Evolutionary conservation across 2,113 vertebrate genomes (phyloP).

Genomic region (Tretioscincus oriximinensis): DNA sequence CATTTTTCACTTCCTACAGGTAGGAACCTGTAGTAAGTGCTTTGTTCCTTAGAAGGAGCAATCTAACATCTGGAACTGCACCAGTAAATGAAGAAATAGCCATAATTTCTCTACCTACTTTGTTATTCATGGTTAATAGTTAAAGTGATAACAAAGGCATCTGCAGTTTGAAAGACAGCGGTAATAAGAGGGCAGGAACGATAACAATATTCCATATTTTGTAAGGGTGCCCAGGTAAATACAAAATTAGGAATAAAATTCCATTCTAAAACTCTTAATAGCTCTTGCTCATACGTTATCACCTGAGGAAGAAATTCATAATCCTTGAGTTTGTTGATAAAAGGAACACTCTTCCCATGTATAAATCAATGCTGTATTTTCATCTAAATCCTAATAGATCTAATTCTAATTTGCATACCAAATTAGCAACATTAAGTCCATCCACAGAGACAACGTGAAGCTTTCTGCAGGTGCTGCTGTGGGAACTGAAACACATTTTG

Average conservation of each 20-base stretch:
- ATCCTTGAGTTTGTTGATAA: neutral
- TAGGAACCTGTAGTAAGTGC: no score
- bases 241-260: neutral
- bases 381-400: neutral
- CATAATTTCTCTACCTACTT: no score
- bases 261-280: neutral
- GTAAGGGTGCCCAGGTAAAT: neutral
- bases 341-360: neutral
- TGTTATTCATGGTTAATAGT: no score
- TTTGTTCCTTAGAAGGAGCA: no score
- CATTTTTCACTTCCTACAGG: no score
- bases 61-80: no score
- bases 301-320: neutral
- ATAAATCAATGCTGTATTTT: neutral
- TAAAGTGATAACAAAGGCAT: no score
- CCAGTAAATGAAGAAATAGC: no score
- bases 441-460: neutral
- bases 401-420: neutral
- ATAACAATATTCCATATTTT: neutral
- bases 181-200: neutral
- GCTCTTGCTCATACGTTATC: neutral
- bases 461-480: constrained; percentile 15
- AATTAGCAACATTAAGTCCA: neutral
- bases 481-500: constrained; percentile 4
- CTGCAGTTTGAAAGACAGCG: neutral